Evolutionary conservation across 2,113 vertebrate species (phyloP).

Genomic region (Edolisoma coerulescens): DNA sequence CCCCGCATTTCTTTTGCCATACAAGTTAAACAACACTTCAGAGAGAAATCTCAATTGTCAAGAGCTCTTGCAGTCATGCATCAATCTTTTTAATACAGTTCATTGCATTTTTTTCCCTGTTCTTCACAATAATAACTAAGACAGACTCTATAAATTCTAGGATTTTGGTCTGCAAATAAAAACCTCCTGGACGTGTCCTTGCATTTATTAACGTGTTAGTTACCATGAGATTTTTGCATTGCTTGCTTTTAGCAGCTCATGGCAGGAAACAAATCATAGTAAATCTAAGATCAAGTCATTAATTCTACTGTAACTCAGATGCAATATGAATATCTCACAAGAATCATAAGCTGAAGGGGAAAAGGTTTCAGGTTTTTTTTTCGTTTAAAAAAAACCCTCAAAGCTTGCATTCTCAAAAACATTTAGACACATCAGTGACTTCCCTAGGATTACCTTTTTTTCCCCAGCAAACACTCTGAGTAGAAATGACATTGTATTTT

Average conservation of each 20-base stretch:
- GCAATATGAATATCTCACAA: neutral
- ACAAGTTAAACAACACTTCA: constrained; percentile 3
- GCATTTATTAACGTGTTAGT: neutral
- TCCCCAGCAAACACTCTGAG: neutral
- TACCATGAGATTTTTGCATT: neutral
- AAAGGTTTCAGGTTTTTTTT: neutral
- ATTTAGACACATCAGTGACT: neutral
- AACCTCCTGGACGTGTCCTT: neutral
- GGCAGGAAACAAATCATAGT: neutral
- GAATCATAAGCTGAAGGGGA: neutral
- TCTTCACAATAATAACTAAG: neutral
- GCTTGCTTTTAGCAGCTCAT: neutral
- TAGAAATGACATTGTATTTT: neutral
- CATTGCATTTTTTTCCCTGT: neutral
- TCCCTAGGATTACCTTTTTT: neutral
- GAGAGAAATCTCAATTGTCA: constrained; percentile 7
- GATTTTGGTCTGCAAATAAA: constrained; percentile 14
- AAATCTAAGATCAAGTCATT: neutral
- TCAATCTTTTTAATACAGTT: constrained; percentile 44
- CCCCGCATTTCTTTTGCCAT: neutral
- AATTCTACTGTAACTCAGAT: neutral
- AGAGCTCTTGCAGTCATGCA: neutral
- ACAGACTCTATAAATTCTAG: constrained; percentile 14
- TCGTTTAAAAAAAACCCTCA: neutral
- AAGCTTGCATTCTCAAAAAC: neutral